Conservation (phyloP, 2,888 invertebrate species). For the Hemaris fuciformis region DNA sequence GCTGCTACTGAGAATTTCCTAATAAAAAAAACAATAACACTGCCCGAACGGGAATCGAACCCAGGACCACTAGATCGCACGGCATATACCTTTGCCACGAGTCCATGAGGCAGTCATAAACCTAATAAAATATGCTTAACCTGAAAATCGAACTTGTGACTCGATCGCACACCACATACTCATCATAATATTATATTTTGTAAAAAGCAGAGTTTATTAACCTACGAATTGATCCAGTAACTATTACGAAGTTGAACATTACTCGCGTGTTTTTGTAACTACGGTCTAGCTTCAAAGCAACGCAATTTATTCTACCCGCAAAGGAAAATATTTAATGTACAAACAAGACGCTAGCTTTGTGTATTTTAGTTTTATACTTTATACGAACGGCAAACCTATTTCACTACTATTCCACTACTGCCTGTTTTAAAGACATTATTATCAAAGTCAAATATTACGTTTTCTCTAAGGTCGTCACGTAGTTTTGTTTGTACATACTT, state of each 20-base stretch:
- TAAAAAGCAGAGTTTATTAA: too few species aligned
- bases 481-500: not conserved
- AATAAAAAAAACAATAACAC: too few species aligned
- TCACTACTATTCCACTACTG: not conserved
- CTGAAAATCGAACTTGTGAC: too few species aligned
- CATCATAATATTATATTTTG: too few species aligned
- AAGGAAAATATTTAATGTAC: conserved; percentile 8
- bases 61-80: too few species aligned
- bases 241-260: not conserved
- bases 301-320: conserved; percentile 7
- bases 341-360: not conserved
- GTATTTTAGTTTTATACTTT: conserved; percentile 6
- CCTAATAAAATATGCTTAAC: too few species aligned
- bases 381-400: conserved; percentile 1
- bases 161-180: too few species aligned
- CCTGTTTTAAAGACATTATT: not conserved
- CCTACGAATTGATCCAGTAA: too few species aligned
- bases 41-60: too few species aligned
- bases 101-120: too few species aligned
- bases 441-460: not conserved
- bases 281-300: not conserved
- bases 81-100: too few species aligned
- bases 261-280: not conserved
- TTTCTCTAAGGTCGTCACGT: not conserved
- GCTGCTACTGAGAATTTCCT: too few species aligned